Evolutionary conservation across 2,888 invertebrate species (phyloP), one percentile per base, ranked within the genome.

Genomic region (Brachypalpus laphriformis): DNA sequence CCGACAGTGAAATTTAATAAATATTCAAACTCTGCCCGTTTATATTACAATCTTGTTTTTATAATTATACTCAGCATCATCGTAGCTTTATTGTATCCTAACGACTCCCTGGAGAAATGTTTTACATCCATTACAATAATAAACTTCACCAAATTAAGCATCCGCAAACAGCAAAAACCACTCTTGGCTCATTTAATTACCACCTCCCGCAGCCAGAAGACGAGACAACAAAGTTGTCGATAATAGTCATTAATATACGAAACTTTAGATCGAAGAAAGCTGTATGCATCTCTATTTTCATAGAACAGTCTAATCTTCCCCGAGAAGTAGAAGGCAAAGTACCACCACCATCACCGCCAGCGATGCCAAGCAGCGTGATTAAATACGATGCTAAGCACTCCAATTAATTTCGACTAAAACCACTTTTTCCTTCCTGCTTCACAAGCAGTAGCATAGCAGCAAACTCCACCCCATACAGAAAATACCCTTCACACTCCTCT

Each of bases 391-490:
- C 78, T 80, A 83, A 83, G 83, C 80, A 80, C 80, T 80, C 56
- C 83, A 83, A 83, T 78, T 83, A 83, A 83, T 83, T 83, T 70
- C 57, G 63, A 78, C 37, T 78, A 70, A 83, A 83, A 83, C 68
- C 74, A 80, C 83, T 83, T 83, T 77, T 66, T 47, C 72, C 61
- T 18, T 22, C 54, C 68, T 28, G 25, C 11, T 31, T 7, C 14
- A 40, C 25, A 34, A 49, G 18, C 37, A 47, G 61, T 68, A 22
- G 40, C 37, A 42, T 40, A 45, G 72, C 28, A 68, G n/a, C 57
- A 20, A 16, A 51, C 65, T 71, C 57, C 37, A 51, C 37, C 31
- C 45, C 65, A 8, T 28, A 31, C 20, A 51, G n/a, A n/a, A 65
- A 63, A 37, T n/a, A 49, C 16, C 54, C 34, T 18, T 42, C 22